Evolutionary conservation across 2,888 invertebrate species (phyloP).

Genomic region (Augochlorella aurata): DNA sequence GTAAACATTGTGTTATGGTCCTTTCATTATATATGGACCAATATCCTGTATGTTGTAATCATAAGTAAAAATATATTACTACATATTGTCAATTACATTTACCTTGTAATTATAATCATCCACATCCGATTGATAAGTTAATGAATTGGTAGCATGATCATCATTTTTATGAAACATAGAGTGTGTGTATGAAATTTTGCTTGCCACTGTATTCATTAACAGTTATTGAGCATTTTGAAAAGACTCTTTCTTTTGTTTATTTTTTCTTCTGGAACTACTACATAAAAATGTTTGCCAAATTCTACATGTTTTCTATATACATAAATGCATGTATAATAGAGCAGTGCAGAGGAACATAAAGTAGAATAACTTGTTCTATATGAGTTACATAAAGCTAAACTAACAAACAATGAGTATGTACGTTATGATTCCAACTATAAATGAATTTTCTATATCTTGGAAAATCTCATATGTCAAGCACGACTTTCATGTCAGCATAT

Average conservation of each 20-base stretch:
- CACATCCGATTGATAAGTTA: too few species aligned
- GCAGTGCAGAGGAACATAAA: slow-evolving; percentile 31
- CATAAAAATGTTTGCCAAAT: slow-evolving; percentile 57
- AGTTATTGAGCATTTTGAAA: slow-evolving; percentile 55
- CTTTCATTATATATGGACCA: too few species aligned
- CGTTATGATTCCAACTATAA: slow-evolving; percentile 17
- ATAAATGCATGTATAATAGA: slow-evolving; percentile 13
- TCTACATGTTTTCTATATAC: slow-evolving; percentile 18
- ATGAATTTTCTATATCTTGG: neutral
- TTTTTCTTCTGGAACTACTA: slow-evolving; percentile 14
- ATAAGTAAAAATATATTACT: too few species aligned
- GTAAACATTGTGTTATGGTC: too few species aligned
- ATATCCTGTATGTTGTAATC: too few species aligned
- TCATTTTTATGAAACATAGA: too few species aligned
- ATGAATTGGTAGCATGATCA: too few species aligned
- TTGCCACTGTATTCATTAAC: slow-evolving; percentile 11
- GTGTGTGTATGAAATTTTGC: too few species aligned
- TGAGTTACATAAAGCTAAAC: slow-evolving; percentile 12
- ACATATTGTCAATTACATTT: too few species aligned
- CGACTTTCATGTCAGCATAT: slow-evolving; percentile 13
- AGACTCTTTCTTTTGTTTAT: slow-evolving; percentile 10
- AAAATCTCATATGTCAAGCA: slow-evolving; percentile 7
- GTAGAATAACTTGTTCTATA: slow-evolving; percentile 1
- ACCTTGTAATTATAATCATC: too few species aligned
- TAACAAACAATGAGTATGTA: slow-evolving; percentile 28